phyloP scores from a whole-genome alignment of 1,140 invertebrate species.

The Alviniconcha marisindica region DNA sequence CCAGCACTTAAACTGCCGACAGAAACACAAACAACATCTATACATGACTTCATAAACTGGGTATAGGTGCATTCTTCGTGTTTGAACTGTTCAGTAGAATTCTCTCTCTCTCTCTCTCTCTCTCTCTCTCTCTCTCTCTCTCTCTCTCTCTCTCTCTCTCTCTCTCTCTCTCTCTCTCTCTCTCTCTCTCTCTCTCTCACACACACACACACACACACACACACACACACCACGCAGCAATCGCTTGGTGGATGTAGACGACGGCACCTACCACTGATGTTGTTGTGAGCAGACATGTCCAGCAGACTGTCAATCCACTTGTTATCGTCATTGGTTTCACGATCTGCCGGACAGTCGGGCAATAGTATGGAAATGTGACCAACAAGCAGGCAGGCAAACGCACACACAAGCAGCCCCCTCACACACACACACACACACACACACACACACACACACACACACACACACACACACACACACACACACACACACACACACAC shows the following conservation, averaged over 20 bases:
- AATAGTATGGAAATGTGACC: too few relatives aligned
- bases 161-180: background rate
- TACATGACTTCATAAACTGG: too few relatives aligned
- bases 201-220: background rate
- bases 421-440: background rate
- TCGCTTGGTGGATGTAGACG: too few relatives aligned
- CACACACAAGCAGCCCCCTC: background rate
- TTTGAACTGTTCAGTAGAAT: too few relatives aligned
- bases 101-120: background rate
- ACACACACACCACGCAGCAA: slow-evolving; percentile 20
- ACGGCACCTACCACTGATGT: too few relatives aligned
- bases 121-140: slow-evolving; percentile 14
- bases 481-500: slow-evolving; percentile 8
- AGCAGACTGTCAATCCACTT: too few relatives aligned
- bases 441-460: background rate
- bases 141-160: slow-evolving; percentile 13
- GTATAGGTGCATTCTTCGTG: too few relatives aligned
- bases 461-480: slow-evolving; percentile 16
- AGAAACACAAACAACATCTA: too few relatives aligned
- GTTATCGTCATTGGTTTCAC: too few relatives aligned
- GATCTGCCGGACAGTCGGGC: too few relatives aligned
- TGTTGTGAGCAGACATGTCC: too few relatives aligned
- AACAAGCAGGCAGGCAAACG: background rate
- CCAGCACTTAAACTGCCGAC: too few relatives aligned
- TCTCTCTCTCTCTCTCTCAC: background rate